Conservation (phyloP, 2,113 vertebrate genomes). For the Apaloderma vittatum region DNA sequence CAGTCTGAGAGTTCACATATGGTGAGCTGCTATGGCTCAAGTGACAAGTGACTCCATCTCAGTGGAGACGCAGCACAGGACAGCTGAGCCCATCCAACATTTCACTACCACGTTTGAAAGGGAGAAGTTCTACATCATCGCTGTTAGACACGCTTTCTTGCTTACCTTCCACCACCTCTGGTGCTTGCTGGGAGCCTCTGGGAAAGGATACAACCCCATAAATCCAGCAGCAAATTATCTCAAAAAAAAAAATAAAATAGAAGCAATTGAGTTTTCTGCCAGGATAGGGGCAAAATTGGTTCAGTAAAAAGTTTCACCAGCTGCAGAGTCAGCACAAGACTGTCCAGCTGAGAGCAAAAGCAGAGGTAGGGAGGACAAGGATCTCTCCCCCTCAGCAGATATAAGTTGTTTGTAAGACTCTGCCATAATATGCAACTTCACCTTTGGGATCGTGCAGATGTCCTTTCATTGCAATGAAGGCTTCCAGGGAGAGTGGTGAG, state of each 20-base stretch:
- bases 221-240: neutral
- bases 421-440: neutral
- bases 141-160: neutral
- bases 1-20: neutral
- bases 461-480: rapidly evolving
- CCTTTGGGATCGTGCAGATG: neutral
- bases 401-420: neutral
- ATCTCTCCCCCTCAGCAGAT: neutral
- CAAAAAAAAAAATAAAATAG: neutral
- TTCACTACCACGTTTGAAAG: neutral
- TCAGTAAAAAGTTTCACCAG: neutral
- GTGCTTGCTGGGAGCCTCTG: neutral
- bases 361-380: neutral
- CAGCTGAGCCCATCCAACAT: rapidly evolving
- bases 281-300: neutral
- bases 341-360: neutral
- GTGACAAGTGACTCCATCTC: neutral
- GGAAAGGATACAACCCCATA: neutral
- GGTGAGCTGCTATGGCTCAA: neutral
- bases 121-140: neutral
- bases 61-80: neutral
- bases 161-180: neutral
- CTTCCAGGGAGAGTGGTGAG: neutral
- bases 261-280: neutral
- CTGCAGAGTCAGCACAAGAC: neutral